Conservation (phyloP, 1,140 invertebrate genomes). For the Drosophila lowei region DNA sequence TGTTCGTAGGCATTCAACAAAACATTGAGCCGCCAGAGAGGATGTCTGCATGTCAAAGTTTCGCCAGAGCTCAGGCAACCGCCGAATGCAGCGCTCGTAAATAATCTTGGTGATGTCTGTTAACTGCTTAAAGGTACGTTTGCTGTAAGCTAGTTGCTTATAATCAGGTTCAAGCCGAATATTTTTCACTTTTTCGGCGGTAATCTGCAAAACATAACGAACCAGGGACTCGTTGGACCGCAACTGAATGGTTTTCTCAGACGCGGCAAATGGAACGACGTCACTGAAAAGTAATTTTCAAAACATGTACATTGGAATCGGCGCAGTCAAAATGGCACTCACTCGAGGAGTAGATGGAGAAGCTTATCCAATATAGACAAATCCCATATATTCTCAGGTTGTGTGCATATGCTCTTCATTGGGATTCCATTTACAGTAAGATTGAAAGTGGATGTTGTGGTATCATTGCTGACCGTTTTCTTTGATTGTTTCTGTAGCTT, state of each 20-base stretch:
- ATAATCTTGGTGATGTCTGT: slow-evolving; percentile 80
- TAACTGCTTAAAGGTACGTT: slow-evolving; percentile 64
- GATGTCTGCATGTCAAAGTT: slow-evolving; percentile 83
- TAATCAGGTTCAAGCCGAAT: slow-evolving; percentile 73
- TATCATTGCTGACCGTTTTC: slow-evolving; percentile 25
- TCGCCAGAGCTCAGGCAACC: slow-evolving; percentile 63
- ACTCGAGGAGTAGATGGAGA: slow-evolving; percentile 71
- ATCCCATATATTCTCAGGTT: slow-evolving; percentile 78
- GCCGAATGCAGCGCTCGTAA: slow-evolving; percentile 82
- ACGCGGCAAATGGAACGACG: slow-evolving; percentile 66
- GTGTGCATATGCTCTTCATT: slow-evolving; percentile 60
- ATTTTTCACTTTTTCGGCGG: slow-evolving; percentile 48
- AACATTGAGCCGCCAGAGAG: slow-evolving; percentile 84
- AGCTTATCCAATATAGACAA: slow-evolving; percentile 63
- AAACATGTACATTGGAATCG: background rate
- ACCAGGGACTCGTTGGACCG: slow-evolving; percentile 63
- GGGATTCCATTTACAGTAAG: slow-evolving; percentile 56
- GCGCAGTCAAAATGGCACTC: slow-evolving; percentile 1
- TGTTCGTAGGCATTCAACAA: slow-evolving; percentile 84
- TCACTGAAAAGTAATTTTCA: slow-evolving; percentile 47
- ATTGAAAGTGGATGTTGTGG: slow-evolving; percentile 41
- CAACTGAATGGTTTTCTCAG: slow-evolving; percentile 48
- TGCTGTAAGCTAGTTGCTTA: slow-evolving; percentile 74
- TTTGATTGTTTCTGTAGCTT: slow-evolving; percentile 60
- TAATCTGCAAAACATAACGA: slow-evolving; percentile 63